Conservation (phyloP, 2,888 invertebrate genomes). For the Euzetes globulus region DNA sequence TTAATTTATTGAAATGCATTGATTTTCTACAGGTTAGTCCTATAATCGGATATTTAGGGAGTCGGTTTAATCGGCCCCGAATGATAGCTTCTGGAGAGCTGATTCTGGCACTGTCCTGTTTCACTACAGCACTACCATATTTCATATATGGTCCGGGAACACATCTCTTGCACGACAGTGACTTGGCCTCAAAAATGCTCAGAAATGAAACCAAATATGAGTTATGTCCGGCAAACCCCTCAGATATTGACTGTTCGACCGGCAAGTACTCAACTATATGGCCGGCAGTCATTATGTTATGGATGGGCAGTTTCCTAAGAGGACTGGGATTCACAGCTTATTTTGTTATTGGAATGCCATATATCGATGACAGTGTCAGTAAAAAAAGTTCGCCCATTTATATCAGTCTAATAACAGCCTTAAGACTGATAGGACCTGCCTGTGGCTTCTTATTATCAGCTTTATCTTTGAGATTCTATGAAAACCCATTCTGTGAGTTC, state of each 20-base stretch:
- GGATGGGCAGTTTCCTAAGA: constrained; percentile 39
- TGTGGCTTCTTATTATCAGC: constrained; percentile 42
- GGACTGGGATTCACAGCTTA: constrained; percentile 41
- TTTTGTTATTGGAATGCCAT: constrained; percentile 39
- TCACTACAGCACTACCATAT: constrained; percentile 38
- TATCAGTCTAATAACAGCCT: constrained; percentile 37
- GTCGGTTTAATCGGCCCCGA: constrained; percentile 36
- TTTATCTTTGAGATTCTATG: constrained; percentile 40
- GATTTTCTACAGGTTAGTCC: constrained; percentile 29
- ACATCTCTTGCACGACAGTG: constrained; percentile 33
- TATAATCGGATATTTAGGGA: constrained; percentile 39
- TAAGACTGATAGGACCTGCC: constrained; percentile 41
- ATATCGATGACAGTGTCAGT: constrained; percentile 40
- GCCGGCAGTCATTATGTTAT: constrained; percentile 37
- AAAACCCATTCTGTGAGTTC: constrained; percentile 40
- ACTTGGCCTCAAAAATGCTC: not conserved
- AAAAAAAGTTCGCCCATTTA: constrained; percentile 38
- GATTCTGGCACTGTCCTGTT: constrained; percentile 33
- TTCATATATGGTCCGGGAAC: constrained; percentile 40
- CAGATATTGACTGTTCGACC: not conserved
- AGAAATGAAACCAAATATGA: constrained; percentile 5
- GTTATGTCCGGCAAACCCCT: constrained; percentile 15
- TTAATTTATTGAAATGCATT: not conserved
- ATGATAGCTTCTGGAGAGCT: constrained; percentile 37
- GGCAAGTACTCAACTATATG: constrained; percentile 30